Evolutionary conservation across 2,113 vertebrate genomes (phyloP), one percentile per base, ranked within the genome.

Genomic region (Carassius carassius): DNA sequence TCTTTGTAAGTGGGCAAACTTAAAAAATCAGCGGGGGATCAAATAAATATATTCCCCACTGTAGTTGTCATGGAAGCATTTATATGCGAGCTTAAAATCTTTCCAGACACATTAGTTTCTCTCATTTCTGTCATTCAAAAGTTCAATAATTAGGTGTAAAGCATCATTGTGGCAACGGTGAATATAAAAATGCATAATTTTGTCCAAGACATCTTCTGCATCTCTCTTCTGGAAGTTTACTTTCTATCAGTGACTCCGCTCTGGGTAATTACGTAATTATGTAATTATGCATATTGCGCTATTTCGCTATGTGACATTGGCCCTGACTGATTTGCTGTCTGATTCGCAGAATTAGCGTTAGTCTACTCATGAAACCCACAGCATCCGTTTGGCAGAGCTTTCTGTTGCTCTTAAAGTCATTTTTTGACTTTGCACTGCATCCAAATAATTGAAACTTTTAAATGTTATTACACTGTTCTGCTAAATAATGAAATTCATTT

Each of bases 101-200:
- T 76, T 76, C 47, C 47, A 54, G 44, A 47, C 73, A 73, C 69
- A 75, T 75, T 44, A 9, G 25, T 54, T 25, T 32, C 73, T 76
- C 14, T 25, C 73, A 29, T 54, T 76, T 25, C 73, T 23, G 16
- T 76, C 74, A 19, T 76, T 37, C 35, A 54, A 76, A 32, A 54
- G 74, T 76, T 76, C 25, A 54, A 54, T 32, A 76, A 54, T 76
- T 32, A 54, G 47, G 13, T 47, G 14, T 29, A 54, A 54, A 19
- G 2, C 47, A 6, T 47, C 70, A 47, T 73, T 73, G 11, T 47
- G 21, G 11, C 70, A 23, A 3, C 4, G 21, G 9, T 47, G 70
- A 73, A 73, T 73, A 47, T 47, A 47, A 73, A 13, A 69, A 4
- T 35, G 65, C 32, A 11, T 17, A 35, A 19, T 69, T 35, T 19